Evolutionary conservation across 1,140 invertebrate genomes (phyloP).

Genomic region (Drosophila setifemur): DNA sequence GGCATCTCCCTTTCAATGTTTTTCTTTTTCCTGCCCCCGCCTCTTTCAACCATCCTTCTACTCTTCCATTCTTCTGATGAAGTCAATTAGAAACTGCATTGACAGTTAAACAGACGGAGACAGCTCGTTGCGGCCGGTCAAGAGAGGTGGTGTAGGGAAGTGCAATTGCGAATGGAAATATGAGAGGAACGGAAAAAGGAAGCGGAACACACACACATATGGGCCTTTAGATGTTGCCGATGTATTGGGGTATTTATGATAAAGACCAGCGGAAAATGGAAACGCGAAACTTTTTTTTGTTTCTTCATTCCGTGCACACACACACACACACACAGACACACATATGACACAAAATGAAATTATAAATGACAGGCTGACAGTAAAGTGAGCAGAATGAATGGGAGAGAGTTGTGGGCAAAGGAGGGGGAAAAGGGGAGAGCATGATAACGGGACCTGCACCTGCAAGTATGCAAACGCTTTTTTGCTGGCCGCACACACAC

Average conservation of each 20-base stretch:
- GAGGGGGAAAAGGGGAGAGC: neutral
- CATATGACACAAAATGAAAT: constrained; percentile 30
- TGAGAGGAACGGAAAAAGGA: neutral
- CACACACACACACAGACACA: neutral
- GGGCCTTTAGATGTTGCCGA: too few species aligned
- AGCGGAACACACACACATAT: neutral
- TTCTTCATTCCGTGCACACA: neutral
- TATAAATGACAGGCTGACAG: constrained; percentile 43
- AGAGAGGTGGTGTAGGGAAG: neutral
- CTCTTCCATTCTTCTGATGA: constrained; percentile 12
- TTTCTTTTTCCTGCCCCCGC: neutral
- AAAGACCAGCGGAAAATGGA: constrained; percentile 3
- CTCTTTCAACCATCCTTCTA: neutral
- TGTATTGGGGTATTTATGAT: constrained; percentile 1
- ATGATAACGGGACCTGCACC: constrained; percentile 18
- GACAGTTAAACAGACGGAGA: constrained; percentile 19
- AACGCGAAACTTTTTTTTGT: constrained; percentile 3
- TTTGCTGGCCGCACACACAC: neutral
- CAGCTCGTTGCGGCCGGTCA: neutral
- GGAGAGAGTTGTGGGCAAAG: neutral
- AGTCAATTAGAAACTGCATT: constrained; percentile 54
- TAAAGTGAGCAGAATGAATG: neutral
- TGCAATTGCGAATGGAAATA: neutral
- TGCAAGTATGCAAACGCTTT: constrained; percentile 40
- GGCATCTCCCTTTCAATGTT: too few species aligned